A percentile compares a stretch with the other conserved stretches of the same genome.
Evolutionary conservation across 2,888 invertebrate species (phyloP).

Genomic region (Andrena chrysosceles): DNA sequence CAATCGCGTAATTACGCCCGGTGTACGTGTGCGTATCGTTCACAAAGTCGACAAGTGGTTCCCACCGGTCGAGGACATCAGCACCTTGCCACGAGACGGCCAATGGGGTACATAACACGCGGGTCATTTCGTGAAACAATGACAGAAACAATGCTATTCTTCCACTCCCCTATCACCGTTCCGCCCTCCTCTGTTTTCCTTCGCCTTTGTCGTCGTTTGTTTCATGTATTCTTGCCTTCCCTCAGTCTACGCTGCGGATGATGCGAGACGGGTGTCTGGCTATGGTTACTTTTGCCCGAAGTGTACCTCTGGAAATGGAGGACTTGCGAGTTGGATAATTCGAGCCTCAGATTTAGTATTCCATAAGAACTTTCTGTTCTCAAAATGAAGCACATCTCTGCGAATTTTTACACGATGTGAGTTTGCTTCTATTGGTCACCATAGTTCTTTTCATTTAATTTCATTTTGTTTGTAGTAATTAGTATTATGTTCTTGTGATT

Average conservation of each 20-base stretch:
- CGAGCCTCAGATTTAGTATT: no score
- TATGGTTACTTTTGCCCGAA: no score
- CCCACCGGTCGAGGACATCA: conserved; percentile 78
- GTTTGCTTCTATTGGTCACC: no score
- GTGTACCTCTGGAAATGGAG: no score
- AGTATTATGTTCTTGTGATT: no score
- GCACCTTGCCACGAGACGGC: conserved; percentile 65
- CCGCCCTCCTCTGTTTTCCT: conserved; percentile 7
- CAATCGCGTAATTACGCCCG: conserved; percentile 33
- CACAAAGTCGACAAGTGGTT: conserved; percentile 82
- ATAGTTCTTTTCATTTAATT: no score
- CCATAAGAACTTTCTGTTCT: no score
- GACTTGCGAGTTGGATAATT: no score
- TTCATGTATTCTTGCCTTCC: neutral
- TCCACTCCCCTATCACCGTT: conserved; percentile 10
- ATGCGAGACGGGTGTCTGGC: no score
- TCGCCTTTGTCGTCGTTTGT: neutral
- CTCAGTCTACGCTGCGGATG: neutral
- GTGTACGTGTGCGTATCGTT: conserved; percentile 33
- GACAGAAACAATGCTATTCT: conserved; percentile 49
- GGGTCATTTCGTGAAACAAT: conserved; percentile 66
- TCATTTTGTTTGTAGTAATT: no score
- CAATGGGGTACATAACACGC: conserved; percentile 57
- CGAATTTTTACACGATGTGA: no score
- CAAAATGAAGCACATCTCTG: no score